Percentiles rank a stretch among this genome's conserved stretches.
Evolutionary conservation across 1,140 invertebrate species (phyloP).

Genomic region (Rhopalosiphum padi): DNA sequence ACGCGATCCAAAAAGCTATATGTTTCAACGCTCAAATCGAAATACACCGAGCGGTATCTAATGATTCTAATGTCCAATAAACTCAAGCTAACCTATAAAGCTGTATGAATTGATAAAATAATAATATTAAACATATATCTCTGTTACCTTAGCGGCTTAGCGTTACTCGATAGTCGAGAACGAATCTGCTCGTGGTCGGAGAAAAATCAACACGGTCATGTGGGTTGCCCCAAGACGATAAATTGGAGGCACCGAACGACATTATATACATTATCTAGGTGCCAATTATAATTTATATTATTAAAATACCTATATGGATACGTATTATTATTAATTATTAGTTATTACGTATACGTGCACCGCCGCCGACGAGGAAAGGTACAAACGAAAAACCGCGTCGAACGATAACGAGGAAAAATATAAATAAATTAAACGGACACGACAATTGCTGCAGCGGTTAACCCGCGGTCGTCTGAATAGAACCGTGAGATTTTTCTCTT

Average conservation of each 20-base stretch:
- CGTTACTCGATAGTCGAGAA: neutral
- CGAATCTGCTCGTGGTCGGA: neutral
- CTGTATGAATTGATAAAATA: neutral
- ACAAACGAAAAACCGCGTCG: conserved; percentile 7
- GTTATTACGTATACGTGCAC: neutral
- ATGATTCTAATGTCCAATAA: too few species aligned
- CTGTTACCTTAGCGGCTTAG: too few species aligned
- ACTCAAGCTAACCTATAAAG: neutral
- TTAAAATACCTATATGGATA: neutral
- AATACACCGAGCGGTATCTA: neutral
- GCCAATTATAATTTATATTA: neutral
- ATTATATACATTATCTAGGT: neutral
- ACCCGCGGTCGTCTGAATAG: neutral
- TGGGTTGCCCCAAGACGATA: neutral
- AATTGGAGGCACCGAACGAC: neutral
- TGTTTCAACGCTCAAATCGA: too few species aligned
- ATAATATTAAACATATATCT: neutral
- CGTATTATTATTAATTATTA: conserved; percentile 7
- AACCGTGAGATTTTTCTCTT: conserved; percentile 15
- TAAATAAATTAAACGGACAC: neutral
- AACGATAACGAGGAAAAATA: neutral
- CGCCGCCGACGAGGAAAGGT: neutral
- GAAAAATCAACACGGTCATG: neutral
- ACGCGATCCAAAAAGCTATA: neutral
- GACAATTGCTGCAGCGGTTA: neutral